Conservation (phyloP, 2,113 vertebrate genomes). For the Brachionichthys hirsutus region DNA sequence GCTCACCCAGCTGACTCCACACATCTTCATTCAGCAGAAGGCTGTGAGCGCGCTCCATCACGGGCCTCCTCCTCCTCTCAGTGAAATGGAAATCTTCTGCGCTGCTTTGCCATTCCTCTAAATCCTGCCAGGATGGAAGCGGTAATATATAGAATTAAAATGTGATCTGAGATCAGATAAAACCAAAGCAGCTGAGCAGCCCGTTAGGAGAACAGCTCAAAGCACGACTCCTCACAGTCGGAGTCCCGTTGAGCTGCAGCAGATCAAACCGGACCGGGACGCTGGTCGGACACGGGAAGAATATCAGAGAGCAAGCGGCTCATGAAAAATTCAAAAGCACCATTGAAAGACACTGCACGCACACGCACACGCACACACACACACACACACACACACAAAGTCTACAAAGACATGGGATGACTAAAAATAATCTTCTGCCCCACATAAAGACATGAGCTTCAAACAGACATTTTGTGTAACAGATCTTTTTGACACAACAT, state of each 20-base stretch:
- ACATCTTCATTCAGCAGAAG: slow-evolving; percentile 86
- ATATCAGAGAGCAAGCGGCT: slow-evolving; percentile 26
- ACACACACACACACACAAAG: slow-evolving; percentile 20
- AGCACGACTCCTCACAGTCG: no score
- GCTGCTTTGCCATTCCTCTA: slow-evolving; percentile 8
- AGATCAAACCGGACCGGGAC: slow-evolving; percentile 5
- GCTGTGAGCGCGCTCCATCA: slow-evolving; percentile 86
- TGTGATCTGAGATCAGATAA: no score
- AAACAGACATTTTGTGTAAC: background rate
- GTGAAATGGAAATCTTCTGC: background rate
- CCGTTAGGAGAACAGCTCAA: no score
- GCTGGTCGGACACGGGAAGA: background rate
- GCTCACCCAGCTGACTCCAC: slow-evolving; percentile 78
- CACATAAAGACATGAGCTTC: background rate
- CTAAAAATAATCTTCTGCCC: slow-evolving; percentile 25
- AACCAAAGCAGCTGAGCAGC: no score
- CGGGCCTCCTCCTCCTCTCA: slow-evolving; percentile 16
- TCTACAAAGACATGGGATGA: slow-evolving; percentile 2
- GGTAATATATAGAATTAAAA: background rate
- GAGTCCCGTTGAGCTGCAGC: slow-evolving; percentile 1
- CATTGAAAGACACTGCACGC: slow-evolving; percentile 3
- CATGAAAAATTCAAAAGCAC: slow-evolving; percentile 39
- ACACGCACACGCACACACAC: no score
- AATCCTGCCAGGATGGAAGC: background rate
- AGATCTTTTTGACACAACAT: background rate